Base-by-base conservation (phyloP, 2,888 invertebrate genomes). In the Pasiphila rectangulata region DNA sequence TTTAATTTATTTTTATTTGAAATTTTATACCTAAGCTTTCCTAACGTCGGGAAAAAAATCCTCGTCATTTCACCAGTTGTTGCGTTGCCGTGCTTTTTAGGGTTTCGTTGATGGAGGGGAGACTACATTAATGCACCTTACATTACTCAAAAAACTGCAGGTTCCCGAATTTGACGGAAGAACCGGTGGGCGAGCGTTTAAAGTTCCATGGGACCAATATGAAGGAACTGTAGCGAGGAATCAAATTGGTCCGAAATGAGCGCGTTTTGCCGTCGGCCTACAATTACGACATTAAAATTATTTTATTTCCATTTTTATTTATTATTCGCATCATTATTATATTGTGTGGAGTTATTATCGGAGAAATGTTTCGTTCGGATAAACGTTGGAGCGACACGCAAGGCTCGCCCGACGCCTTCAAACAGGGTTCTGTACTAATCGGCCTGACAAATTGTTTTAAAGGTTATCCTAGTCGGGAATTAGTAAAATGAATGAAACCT, bases 311-410 rank as follows among this genome's bases (percentile, higher is more conserved):
- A 83, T 86, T 87, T 87, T 87, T 87, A 86, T 86, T 86, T 87
- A 88, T 88, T 88, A 87, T 88, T 88, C 86, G 87, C 85, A 86
- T 87, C 86, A 87, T 88, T 87, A 88, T 88, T 88, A 87, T 87
- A 87, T 88, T 88, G 85, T 86, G 86, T 85, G 83, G 86, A 84
- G 86, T 88, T 85, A 88, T 87, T 88, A 88, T 87, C 84, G 86
- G 85, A 78, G 87, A 88, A 88, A 88, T 85, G 87, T 83, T 88
- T 87, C 87, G 87, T 87, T 86, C 80, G 79, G 88, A 85, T 87
- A 87, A 87, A 88, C 84, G 88, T 61, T 61, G 64, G 66, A 72
- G 66, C 79, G 79, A 80, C 85, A 85, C 87, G 86, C 84, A 80
- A 87, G 63, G 77, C 72, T 66, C 65, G 70, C 60, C 53, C 69